Percentiles rank a stretch among this genome's conserved stretches.
phyloP scores from a whole-genome alignment of 2,113 vertebrate genomes.

The Mesitornis unicolor region DNA sequence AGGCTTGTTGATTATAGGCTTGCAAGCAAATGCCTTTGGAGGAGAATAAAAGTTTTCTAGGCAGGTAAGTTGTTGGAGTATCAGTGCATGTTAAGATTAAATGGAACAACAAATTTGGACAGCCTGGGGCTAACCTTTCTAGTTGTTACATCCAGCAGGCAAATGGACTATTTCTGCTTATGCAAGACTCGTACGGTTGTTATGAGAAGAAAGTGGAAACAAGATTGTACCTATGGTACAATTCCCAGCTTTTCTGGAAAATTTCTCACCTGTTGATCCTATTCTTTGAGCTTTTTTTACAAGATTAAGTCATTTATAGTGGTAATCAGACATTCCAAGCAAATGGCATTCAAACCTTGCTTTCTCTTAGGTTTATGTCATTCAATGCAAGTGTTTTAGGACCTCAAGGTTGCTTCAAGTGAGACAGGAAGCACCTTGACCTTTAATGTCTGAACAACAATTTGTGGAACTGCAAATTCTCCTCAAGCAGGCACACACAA shows the following conservation, averaged over 20 bases:
- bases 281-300: neutral
- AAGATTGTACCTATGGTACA: neutral
- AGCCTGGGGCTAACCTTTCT: neutral
- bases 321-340: neutral
- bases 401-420: neutral
- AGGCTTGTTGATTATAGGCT: neutral
- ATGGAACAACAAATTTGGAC: neutral
- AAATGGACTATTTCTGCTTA: neutral
- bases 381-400: neutral
- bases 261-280: neutral
- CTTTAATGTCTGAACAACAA: neutral
- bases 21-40: neutral
- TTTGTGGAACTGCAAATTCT: neutral
- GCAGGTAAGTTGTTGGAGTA: neutral
- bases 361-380: neutral
- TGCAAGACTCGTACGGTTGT: neutral
- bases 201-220: neutral
- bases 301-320: neutral
- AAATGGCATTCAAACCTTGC: neutral
- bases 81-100: neutral
- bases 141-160: neutral
- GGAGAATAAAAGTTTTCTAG: neutral
- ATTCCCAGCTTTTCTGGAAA: neutral
- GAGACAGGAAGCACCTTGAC: neutral
- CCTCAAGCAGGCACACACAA: neutral